These are phyloP conservation scores for Mesochorus sp. DNA, from an alignment of 2,888 invertebrate genomes.

Conservation along the genomic window DNA sequence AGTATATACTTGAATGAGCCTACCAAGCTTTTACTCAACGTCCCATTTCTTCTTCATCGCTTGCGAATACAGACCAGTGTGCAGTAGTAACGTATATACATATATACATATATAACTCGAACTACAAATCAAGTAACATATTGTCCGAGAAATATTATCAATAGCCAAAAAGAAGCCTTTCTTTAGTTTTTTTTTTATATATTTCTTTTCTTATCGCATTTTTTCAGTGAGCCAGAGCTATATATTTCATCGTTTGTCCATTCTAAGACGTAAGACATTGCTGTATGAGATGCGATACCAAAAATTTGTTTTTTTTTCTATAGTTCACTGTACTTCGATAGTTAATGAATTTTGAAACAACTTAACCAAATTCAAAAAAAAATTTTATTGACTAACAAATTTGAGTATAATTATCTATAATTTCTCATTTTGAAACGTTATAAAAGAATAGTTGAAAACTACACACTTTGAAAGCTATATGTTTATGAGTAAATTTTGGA, in stretches of 20 bases:
- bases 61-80: background rate
- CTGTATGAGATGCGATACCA: background rate
- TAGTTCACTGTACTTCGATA: too few species aligned
- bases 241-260: conserved; percentile 7
- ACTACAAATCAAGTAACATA: conserved; percentile 21
- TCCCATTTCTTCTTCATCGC: conserved; percentile 31
- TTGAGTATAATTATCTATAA: too few species aligned
- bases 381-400: too few species aligned
- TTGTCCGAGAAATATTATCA: conserved; percentile 48
- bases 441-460: too few species aligned
- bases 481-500: too few species aligned
- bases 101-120: conserved; percentile 17
- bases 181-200: conserved; percentile 12
- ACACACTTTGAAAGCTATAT: too few species aligned
- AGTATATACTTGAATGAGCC: background rate
- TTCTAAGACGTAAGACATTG: conserved; percentile 19
- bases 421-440: too few species aligned
- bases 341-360: too few species aligned
- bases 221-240: conserved; percentile 31
- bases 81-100: background rate
- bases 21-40: background rate
- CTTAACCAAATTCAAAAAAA: too few species aligned
- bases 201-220: conserved; percentile 32
- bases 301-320: background rate
- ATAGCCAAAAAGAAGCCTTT: conserved; percentile 10